Evolutionary conservation across 2,797 vertebrate genomes (phyloP), one percentile per base, ranked within the genome.

Genomic region (Xenopus petersii): DNA sequence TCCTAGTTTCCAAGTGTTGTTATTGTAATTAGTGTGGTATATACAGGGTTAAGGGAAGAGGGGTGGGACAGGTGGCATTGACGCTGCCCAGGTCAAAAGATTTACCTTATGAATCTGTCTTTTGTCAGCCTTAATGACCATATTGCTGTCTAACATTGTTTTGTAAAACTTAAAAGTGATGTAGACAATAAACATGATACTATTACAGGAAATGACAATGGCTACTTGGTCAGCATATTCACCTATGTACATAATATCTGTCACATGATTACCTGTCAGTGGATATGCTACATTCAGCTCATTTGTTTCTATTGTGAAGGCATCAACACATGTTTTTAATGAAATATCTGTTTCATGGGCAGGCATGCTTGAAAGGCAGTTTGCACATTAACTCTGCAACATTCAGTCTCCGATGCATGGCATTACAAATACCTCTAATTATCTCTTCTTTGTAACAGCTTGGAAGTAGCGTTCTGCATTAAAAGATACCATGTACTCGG

Each of bases 381-480:
- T 70, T 70, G 36, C 67, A 47, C 26, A 59, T 65, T 58, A 17
- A 58, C 67, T 60, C 42, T 64, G 51, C 70, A 63, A n/a, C 48
- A 51, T 51, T 64, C 66, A 56, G 64, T 60, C 60, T 65, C 33
- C 16, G 17, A 73, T 67, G 42, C 66, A 66, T 74, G 60, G 67
- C 65, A 49, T 42, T 73, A 61, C 67, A 70, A 74, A 70, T 67
- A 79, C 71, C 71, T 74, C 77, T 79, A 74, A 79, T 79, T 79
- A 79, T 79, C 71, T 59, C 42, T 74, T 66, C 71, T 79, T 70
- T 64, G 47, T 66, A 74, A 79, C 71, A 66, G 77, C 72, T 79
- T 74, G 77, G 55, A 68, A 68, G 67, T 69, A 66, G 51, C 71
- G 65, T 70, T 62, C 77, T 67, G 74, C 71, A 55, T 70, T 65